Evolutionary conservation across 1,140 invertebrate genomes (phyloP).

Genomic region (Nasonia giraulti): DNA sequence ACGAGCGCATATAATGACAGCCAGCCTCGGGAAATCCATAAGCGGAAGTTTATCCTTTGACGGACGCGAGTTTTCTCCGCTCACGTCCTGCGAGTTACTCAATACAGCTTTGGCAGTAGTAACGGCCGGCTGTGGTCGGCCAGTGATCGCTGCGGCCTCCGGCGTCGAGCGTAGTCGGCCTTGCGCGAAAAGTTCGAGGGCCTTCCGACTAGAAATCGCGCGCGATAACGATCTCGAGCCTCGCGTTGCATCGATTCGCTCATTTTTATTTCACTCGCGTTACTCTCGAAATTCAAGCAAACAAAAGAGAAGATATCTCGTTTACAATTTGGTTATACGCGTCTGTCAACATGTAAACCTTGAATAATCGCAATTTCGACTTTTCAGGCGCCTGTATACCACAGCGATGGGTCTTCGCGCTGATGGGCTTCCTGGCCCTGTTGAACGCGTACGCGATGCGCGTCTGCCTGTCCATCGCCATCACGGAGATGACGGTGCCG

Average conservation of each 20-base stretch:
- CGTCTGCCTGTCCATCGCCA: conserved; percentile 90
- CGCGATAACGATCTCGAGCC: not conserved
- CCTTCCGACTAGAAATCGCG: conserved; percentile 46
- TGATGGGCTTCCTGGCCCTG: conserved; percentile 90
- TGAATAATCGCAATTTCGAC: not conserved
- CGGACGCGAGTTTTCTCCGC: too few relatives aligned
- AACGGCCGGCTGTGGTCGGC: not conserved
- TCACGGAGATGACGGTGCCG: conserved; percentile 87
- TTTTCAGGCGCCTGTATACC: conserved; percentile 79
- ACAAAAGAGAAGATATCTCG: too few relatives aligned
- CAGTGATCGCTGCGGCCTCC: not conserved
- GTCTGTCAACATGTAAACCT: conserved; percentile 20
- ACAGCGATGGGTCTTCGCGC: conserved; percentile 84
- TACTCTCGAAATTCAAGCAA: not conserved
- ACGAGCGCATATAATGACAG: too few relatives aligned
- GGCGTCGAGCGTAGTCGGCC: not conserved
- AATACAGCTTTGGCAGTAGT: not conserved
- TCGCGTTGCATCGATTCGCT: not conserved
- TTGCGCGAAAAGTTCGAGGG: not conserved
- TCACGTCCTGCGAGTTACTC: too few relatives aligned
- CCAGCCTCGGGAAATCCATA: not conserved
- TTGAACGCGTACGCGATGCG: conserved; percentile 93
- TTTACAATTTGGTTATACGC: not conserved
- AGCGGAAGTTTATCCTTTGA: not conserved
- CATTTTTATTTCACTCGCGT: not conserved